phyloP scores from a whole-genome alignment of 2,888 invertebrate species.

The Apotomis betuletana region DNA sequence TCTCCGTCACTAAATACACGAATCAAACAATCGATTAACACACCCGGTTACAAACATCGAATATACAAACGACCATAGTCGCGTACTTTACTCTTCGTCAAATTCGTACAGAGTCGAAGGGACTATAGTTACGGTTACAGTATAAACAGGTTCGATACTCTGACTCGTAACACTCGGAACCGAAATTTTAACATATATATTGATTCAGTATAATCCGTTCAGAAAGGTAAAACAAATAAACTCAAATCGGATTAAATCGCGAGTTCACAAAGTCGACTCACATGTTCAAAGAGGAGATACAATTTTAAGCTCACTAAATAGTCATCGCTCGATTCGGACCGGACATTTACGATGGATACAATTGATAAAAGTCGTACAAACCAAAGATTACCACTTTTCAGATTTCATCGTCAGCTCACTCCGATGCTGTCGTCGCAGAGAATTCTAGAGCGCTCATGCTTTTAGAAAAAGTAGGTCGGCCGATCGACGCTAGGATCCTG shows the following conservation, averaged over 20 bases:
- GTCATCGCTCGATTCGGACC: neutral
- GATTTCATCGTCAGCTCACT: neutral
- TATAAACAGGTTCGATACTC: neutral
- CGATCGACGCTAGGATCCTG: neutral
- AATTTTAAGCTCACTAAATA: neutral
- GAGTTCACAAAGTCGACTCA: constrained; percentile 12
- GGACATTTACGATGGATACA: neutral
- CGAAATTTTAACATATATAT: neutral
- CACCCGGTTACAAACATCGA: constrained; percentile 44
- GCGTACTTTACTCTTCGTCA: constrained; percentile 18
- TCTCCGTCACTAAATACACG: constrained; percentile 20
- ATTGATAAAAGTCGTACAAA: neutral
- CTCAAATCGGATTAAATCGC: neutral
- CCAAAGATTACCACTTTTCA: neutral
- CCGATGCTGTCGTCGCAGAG: neutral
- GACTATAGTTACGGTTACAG: constrained; percentile 40
- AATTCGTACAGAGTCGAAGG: constrained; percentile 42
- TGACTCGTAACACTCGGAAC: neutral
- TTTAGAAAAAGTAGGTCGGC: neutral
- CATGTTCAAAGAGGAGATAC: neutral
- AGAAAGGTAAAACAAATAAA: constrained; percentile 22
- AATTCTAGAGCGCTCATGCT: neutral
- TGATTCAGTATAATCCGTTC: neutral
- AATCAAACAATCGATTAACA: constrained; percentile 33
- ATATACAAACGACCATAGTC: constrained; percentile 47